These are phyloP conservation scores for Acanthis flammea DNA, from an alignment of 2,797 vertebrate species.

Conservation along the genomic window DNA sequence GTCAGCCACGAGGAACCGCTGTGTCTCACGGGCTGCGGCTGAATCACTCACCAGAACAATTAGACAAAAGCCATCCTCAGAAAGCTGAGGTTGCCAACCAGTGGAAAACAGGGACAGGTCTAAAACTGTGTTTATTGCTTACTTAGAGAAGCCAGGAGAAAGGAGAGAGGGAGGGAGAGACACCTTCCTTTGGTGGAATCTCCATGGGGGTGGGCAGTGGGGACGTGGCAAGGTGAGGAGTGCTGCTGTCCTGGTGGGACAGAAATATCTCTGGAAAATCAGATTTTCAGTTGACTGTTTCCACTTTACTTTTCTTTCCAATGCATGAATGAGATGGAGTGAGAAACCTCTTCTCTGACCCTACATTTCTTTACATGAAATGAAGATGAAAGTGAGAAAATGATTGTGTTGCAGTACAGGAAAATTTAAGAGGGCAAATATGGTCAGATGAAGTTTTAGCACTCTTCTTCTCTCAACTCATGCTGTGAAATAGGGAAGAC, in stretches of 20 bases:
- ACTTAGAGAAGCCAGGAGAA: background rate
- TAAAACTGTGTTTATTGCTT: background rate
- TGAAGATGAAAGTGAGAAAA: background rate
- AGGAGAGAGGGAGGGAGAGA: background rate
- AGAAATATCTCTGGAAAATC: background rate
- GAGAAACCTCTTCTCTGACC: background rate
- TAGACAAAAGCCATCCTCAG: constrained; percentile 24
- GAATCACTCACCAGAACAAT: constrained; percentile 50
- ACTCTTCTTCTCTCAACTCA: background rate
- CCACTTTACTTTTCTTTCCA: background rate
- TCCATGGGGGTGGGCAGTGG: background rate
- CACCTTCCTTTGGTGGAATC: background rate
- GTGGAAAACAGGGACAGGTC: background rate
- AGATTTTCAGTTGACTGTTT: background rate
- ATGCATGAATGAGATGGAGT: background rate
- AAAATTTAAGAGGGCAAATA: background rate
- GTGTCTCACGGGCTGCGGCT: constrained; percentile 41
- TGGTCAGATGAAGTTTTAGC: background rate
- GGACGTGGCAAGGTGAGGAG: background rate
- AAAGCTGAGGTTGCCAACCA: constrained; percentile 40
- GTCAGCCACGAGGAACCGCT: background rate
- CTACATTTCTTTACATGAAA: background rate
- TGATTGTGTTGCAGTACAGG: background rate
- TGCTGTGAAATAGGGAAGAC: background rate
- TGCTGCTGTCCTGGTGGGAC: background rate